Percentiles rank a stretch among this genome's conserved stretches.
These are phyloP conservation scores for Urocitellus parryii DNA, from an alignment of 2,113 vertebrate species.

Conservation along the genomic window DNA sequence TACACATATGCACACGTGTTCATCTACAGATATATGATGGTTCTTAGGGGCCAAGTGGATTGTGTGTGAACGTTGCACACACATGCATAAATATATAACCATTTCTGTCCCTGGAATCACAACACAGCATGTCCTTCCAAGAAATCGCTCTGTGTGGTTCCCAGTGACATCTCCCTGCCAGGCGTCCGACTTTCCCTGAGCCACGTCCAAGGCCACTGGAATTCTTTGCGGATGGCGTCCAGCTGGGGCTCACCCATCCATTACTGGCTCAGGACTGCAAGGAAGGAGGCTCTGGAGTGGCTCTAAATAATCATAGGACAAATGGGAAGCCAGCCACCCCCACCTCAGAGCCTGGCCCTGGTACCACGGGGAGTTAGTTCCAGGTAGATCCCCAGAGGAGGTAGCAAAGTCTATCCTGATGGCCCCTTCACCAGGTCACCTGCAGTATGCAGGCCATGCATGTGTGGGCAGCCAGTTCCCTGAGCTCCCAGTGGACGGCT, in stretches of 20 bases:
- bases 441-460: accelerated
- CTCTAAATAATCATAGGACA: not conserved
- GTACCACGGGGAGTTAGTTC: not conserved
- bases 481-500: accelerated
- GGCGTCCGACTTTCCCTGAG: constrained; percentile 60
- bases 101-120: constrained; percentile 40
- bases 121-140: constrained; percentile 76
- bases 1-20: not conserved
- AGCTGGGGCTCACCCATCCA: not conserved
- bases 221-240: constrained; percentile 31
- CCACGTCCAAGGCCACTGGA: constrained; percentile 22
- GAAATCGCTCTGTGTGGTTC: constrained; percentile 64
- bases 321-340: not conserved
- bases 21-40: not conserved
- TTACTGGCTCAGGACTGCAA: not conserved
- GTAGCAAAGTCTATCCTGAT: not conserved
- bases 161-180: constrained; percentile 67
- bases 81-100: not conserved
- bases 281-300: not conserved
- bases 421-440: accelerated
- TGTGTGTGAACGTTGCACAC: not conserved
- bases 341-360: not conserved
- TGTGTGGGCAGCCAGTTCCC: accelerated
- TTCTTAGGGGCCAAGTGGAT: not conserved
- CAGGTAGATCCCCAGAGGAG: not conserved